Evolutionary conservation across 2,113 vertebrate genomes (phyloP).

Genomic region (Myiozetetes cayanensis): DNA sequence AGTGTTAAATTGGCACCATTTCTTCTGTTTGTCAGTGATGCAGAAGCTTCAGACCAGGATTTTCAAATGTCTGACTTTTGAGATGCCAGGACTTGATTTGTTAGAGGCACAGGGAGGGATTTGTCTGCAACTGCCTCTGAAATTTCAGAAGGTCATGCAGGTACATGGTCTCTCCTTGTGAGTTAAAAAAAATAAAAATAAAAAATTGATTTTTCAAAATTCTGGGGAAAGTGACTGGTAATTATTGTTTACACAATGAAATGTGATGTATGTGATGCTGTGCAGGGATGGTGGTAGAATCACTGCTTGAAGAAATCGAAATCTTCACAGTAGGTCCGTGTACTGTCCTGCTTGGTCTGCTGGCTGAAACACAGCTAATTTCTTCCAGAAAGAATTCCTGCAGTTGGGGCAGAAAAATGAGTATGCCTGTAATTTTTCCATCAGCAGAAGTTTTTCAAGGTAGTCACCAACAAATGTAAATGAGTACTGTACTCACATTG

Average conservation of each 20-base stretch:
- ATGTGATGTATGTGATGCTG: background rate
- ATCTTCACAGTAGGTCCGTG: background rate
- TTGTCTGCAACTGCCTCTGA: background rate
- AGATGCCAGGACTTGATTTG: background rate
- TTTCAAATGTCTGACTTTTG: background rate
- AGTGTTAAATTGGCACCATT: background rate
- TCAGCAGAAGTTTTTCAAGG: background rate
- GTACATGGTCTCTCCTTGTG: background rate
- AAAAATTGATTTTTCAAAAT: background rate
- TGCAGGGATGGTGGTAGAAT: background rate
- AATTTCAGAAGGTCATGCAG: background rate
- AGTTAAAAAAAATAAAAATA: background rate
- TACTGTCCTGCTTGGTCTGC: background rate
- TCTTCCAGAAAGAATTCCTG: background rate
- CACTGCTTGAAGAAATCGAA: background rate
- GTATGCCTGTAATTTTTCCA: background rate
- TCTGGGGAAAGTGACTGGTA: background rate
- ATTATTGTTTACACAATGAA: fast-evolving
- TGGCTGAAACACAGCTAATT: background rate
- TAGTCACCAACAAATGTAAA: background rate
- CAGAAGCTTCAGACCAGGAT: background rate
- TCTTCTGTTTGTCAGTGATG: background rate
- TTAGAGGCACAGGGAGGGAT: background rate
- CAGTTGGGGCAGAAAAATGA: background rate
- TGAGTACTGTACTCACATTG: fast-evolving